Percentiles rank a stretch among this genome's conserved stretches.
phyloP scores from a whole-genome alignment of 2,888 invertebrate genomes.

The Therioaphis trifolii region DNA sequence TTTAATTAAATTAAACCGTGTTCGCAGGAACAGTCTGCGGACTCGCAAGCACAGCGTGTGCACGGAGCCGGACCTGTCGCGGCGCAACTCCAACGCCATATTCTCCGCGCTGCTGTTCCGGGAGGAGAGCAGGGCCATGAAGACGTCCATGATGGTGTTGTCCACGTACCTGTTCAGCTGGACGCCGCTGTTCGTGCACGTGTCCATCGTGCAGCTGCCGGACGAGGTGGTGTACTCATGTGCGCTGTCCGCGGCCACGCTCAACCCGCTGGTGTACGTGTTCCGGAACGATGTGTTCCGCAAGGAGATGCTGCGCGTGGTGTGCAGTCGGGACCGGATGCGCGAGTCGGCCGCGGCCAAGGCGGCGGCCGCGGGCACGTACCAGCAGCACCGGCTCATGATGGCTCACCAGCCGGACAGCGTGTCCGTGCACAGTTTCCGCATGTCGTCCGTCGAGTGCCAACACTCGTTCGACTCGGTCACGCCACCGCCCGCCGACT shows the following conservation, averaged over 20 bases:
- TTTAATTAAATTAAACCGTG: too few relatives aligned
- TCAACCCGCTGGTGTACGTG: constrained; percentile 72
- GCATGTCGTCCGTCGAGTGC: constrained; percentile 67
- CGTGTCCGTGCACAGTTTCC: constrained; percentile 67
- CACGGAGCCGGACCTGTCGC: constrained; percentile 65
- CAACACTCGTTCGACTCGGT: constrained; percentile 65
- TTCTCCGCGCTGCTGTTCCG: constrained; percentile 70
- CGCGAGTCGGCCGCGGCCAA: constrained; percentile 59
- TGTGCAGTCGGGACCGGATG: constrained; percentile 66
- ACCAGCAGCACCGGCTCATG: constrained; percentile 35
- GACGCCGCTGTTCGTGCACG: constrained; percentile 69
- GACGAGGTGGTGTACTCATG: constrained; percentile 68
- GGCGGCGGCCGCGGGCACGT: constrained; percentile 56
- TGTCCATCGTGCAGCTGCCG: constrained; percentile 65
- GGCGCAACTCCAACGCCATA: constrained; percentile 69
- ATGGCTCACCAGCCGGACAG: constrained; percentile 66
- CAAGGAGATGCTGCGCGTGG: constrained; percentile 65
- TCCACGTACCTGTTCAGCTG: constrained; percentile 71
- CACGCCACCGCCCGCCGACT: constrained; percentile 65
- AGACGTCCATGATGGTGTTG: constrained; percentile 71
- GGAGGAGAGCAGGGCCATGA: constrained; percentile 71
- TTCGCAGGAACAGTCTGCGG: constrained; percentile 69
- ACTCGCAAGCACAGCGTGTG: constrained; percentile 71
- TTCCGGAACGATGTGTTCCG: constrained; percentile 69
- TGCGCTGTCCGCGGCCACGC: constrained; percentile 69